Evolutionary conservation across 2,113 vertebrate genomes (phyloP).

Genomic region (Natator depressus): DNA sequence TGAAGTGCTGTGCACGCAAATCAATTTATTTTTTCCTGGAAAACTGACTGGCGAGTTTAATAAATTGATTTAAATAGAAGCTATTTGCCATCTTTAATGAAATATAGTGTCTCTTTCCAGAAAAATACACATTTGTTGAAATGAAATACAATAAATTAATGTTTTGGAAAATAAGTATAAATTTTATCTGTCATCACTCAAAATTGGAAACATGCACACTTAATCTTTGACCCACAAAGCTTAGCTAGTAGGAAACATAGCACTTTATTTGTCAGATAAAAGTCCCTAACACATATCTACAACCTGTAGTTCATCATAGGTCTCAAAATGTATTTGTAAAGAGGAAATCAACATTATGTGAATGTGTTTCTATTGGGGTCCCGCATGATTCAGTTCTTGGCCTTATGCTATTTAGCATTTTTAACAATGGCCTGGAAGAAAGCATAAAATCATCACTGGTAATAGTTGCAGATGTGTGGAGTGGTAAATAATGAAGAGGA

Average conservation of each 20-base stretch:
- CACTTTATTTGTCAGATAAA: not conserved
- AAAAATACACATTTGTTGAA: not conserved
- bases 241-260: not conserved
- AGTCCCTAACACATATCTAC: not conserved
- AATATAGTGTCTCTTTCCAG: not conserved
- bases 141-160: not conserved
- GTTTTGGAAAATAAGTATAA: not conserved
- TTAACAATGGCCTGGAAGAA: not conserved
- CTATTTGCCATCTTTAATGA: not conserved
- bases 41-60: not conserved
- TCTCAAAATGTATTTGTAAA: no score
- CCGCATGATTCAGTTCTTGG: no score
- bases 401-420: not conserved
- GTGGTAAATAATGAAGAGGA: not conserved
- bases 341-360: not conserved
- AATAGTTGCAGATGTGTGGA: not conserved
- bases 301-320: not conserved
- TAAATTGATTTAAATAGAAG: not conserved
- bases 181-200: not conserved
- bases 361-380: no score
- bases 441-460: not conserved
- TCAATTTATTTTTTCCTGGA: not conserved
- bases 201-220: not conserved
- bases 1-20: not conserved
- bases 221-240: not conserved